These are phyloP conservation scores for Digitonthophagus gazella DNA, from an alignment of 2,888 invertebrate species.

Conservation along the genomic window DNA sequence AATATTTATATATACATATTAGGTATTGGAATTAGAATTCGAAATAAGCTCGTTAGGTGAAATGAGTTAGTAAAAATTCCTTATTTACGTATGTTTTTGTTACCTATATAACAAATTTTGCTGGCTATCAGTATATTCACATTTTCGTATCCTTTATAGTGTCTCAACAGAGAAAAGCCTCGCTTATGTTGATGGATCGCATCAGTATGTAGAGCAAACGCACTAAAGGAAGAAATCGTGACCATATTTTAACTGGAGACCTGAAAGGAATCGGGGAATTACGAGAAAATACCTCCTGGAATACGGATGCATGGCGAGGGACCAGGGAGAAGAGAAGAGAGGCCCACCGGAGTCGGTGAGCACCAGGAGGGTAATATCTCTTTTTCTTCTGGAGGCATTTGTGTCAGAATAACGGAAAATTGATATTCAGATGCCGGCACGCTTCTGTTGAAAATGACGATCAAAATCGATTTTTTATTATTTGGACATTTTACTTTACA, in stretches of 20 bases:
- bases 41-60: too few relatives aligned
- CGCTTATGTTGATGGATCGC: neutral
- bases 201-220: constrained; percentile 15
- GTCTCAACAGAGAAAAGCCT: too few relatives aligned
- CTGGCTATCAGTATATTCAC: too few relatives aligned
- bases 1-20: too few relatives aligned
- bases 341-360: neutral
- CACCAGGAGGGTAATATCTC: neutral
- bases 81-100: too few relatives aligned
- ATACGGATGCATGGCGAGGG: neutral
- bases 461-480: neutral
- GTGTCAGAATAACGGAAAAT: constrained; percentile 5
- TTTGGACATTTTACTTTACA: too few relatives aligned
- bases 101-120: too few relatives aligned
- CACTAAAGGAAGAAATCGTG: constrained; percentile 3
- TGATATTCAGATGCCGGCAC: constrained; percentile 5
- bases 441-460: neutral
- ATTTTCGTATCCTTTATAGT: too few relatives aligned
- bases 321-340: neutral
- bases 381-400: neutral
- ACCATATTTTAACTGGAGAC: constrained; percentile 8
- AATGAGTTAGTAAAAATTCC: too few relatives aligned
- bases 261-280: constrained; percentile 11
- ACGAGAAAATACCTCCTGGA: constrained; percentile 2
- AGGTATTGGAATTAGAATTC: too few relatives aligned